Conservation (phyloP, 2,888 invertebrate species). For the Stegana nigrithorax region DNA sequence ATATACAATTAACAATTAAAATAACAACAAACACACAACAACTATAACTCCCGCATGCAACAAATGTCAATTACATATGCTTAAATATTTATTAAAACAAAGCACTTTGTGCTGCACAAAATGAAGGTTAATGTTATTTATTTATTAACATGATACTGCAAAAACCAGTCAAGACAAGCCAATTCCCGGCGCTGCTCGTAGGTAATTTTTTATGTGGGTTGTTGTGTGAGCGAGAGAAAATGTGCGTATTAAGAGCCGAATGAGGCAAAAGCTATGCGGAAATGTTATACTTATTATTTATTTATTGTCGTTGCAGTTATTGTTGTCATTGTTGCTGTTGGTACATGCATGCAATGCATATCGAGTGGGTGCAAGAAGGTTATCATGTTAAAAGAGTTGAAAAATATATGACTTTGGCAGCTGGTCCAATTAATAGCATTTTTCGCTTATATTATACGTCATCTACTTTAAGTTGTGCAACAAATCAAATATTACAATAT, state of each 20-base stretch:
- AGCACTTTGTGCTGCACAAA: not conserved
- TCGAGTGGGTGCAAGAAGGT: not conserved
- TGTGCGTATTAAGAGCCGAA: not conserved
- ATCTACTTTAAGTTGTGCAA: too few species aligned
- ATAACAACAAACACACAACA: not conserved
- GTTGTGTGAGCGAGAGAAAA: slow-evolving; percentile 4
- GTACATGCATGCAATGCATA: not conserved
- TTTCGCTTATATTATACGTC: too few species aligned
- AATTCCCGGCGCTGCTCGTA: too few species aligned
- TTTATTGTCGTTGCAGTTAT: not conserved
- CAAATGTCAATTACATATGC: not conserved
- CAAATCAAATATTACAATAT: too few species aligned
- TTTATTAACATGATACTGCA: slow-evolving; percentile 23
- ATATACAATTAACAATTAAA: not conserved
- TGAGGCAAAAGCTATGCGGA: slow-evolving; percentile 20
- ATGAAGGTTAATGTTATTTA: slow-evolving; percentile 51
- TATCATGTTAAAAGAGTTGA: not conserved
- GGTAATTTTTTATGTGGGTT: too few species aligned
- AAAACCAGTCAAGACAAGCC: not conserved
- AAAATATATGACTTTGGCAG: slow-evolving; percentile 28
- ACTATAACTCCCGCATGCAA: not conserved
- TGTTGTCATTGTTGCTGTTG: slow-evolving; percentile 3
- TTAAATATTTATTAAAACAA: slow-evolving; percentile 6
- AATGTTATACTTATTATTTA: slow-evolving; percentile 20
- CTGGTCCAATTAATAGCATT: too few species aligned